These are phyloP conservation scores for Hemicentrotus pulcherrimus DNA, from an alignment of 35 echinoderm and acorn worm species.

Conservation along the genomic window DNA sequence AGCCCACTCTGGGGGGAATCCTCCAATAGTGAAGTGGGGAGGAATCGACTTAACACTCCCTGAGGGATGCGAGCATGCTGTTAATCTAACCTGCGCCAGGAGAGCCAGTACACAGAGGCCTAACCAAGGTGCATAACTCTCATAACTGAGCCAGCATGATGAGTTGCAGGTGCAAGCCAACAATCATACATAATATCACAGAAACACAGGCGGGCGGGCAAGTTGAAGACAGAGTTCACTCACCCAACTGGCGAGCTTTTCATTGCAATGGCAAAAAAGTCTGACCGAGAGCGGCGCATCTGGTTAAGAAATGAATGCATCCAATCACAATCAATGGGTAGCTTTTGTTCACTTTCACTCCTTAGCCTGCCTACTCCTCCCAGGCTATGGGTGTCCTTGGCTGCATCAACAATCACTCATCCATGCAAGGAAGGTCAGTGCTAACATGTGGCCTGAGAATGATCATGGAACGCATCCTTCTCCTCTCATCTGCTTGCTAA, in stretches of 20 bases:
- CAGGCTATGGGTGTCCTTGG: neutral
- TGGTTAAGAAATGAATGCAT: neutral
- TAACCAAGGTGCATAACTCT: neutral
- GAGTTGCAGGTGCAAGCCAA: neutral
- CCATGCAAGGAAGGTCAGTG: constrained; percentile 7
- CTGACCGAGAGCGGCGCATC: neutral
- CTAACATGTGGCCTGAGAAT: neutral
- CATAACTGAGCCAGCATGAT: neutral
- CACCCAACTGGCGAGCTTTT: neutral
- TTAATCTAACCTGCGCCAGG: neutral
- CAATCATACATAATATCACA: neutral
- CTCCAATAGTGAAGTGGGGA: constrained; percentile 15
- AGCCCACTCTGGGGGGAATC: constrained; percentile 23
- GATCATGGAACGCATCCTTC: neutral
- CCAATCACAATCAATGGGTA: neutral
- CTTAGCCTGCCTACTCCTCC: neutral
- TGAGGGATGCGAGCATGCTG: constrained; percentile 29
- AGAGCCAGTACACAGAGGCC: neutral
- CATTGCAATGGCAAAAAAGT: neutral
- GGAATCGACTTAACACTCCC: neutral
- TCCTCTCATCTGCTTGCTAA: neutral
- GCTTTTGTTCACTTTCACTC: neutral
- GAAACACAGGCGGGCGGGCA: neutral
- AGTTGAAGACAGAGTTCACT: neutral
- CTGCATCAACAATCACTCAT: neutral